These are phyloP conservation scores for Spisula solida DNA, from an alignment of 2,888 invertebrate species.

Conservation along the genomic window DNA sequence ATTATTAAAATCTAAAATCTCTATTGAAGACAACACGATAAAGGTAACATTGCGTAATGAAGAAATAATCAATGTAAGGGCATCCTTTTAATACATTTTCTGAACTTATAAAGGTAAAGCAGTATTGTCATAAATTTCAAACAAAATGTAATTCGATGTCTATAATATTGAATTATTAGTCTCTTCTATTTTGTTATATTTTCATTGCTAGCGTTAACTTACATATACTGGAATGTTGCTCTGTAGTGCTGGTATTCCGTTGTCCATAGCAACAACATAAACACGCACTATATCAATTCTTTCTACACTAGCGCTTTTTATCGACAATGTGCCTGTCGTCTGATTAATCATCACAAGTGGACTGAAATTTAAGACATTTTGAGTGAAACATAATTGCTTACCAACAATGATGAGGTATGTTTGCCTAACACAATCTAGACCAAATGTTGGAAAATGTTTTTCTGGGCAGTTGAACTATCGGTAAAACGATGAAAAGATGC, in stretches of 20 bases:
- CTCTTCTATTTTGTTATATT: not conserved
- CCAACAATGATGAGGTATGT: not conserved
- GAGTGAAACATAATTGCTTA: not conserved
- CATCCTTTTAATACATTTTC: not conserved
- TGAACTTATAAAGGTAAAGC: not conserved
- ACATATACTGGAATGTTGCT: slow-evolving; percentile 48
- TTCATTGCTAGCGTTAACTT: not conserved
- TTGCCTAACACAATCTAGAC: not conserved
- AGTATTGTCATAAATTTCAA: not conserved
- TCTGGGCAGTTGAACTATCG: not conserved
- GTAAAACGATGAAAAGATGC: not conserved
- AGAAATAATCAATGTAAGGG: too few species aligned
- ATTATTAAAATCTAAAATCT: too few species aligned
- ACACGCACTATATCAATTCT: slow-evolving; percentile 40
- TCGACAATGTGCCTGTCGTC: slow-evolving; percentile 37
- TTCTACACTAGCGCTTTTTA: not conserved
- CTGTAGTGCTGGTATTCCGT: slow-evolving; percentile 42
- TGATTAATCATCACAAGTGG: not conserved
- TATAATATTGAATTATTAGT: not conserved
- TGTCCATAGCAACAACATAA: slow-evolving; percentile 42
- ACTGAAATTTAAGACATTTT: not conserved
- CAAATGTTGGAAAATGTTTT: not conserved
- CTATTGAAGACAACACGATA: too few species aligned
- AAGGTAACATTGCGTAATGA: too few species aligned
- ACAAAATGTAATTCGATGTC: not conserved